Base-by-base conservation (phyloP, 2,888 invertebrate species). In the Parelbella ahira region DNA sequence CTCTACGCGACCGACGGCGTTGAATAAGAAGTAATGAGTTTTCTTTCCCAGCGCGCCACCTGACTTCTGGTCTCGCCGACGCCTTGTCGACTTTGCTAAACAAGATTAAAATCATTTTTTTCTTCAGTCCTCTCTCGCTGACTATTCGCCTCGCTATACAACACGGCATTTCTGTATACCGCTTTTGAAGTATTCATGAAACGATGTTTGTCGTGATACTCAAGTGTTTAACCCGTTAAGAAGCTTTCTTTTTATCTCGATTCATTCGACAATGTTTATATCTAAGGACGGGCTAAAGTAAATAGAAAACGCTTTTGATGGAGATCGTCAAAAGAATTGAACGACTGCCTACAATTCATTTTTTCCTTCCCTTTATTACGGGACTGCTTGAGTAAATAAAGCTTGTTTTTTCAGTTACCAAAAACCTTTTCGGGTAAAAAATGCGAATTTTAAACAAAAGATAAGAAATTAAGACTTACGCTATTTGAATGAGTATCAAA, bases 1-100 rank as follows among this genome's bases (percentile, higher is more conserved):
- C 65, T 60, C 72, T 75, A 70, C 50, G 54, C 45, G n/a, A n/a
- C n/a, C 61, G 57, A 52, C 61, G 67, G 53, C 58, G 58, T 63
- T 75, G 79, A 81, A 82, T 81, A 75, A 83, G 80, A 73, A 83
- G 78, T 81, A 83, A 84, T 81, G 84, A 84, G 80, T 80, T 84
- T 84, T 84, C 83, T 82, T 80, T 80, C 67, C 66, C 71, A 72
- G 62, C 66, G 62, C 63, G 63, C 67, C 72, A 81, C 82, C 82
- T 83, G 81, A 80, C 77, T 82, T 68, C 63, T 71, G 63, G 65
- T 63, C 60, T 66, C 61, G 63, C 58, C 66, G 68, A 68, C 74
- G 71, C 64, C 62, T 67, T 51, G 52, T 48, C 69, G 69, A 71
- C 74, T 68, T 60, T 60, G 63, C 81, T 77, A 78, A 82, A 81